Conservation (phyloP, 2,888 invertebrate species). For the Drosophila barbarae region DNA sequence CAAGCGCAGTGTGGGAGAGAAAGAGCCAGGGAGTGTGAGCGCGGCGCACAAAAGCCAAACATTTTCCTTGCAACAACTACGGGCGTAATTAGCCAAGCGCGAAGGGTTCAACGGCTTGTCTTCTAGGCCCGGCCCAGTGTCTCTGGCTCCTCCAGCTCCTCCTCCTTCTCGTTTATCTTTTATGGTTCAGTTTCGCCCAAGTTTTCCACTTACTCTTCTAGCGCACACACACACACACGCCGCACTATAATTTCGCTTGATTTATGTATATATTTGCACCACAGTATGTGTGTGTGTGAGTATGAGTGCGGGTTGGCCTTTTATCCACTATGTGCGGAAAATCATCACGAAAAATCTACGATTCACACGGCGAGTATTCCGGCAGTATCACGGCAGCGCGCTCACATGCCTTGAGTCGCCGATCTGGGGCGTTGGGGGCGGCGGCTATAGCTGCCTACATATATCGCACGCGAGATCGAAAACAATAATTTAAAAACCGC, state of each 20-base stretch:
- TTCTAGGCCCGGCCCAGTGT: slow-evolving; percentile 9
- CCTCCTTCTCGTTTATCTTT: slow-evolving; percentile 18
- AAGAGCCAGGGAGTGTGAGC: background rate
- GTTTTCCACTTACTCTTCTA: slow-evolving; percentile 33
- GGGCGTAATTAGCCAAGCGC: slow-evolving; percentile 68
- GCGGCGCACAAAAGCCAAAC: slow-evolving; percentile 35
- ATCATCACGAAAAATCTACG: slow-evolving; percentile 37
- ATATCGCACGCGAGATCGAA: slow-evolving; percentile 17
- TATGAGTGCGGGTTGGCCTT: slow-evolving; percentile 37
- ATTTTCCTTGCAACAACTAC: slow-evolving; percentile 28
- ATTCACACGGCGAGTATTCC: slow-evolving; percentile 28
- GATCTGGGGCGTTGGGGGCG: slow-evolving; percentile 17
- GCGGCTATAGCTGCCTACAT: slow-evolving; percentile 5
- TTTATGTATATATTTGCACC: slow-evolving; percentile 50
- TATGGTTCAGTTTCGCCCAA: slow-evolving; percentile 21
- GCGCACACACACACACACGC: slow-evolving; percentile 6
- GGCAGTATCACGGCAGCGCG: slow-evolving; percentile 10
- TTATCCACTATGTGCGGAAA: slow-evolving; percentile 36
- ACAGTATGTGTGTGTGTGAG: slow-evolving; percentile 33
- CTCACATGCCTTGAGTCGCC: slow-evolving; percentile 24
- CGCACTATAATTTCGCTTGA: slow-evolving; percentile 53
- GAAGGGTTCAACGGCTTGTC: slow-evolving; percentile 61
- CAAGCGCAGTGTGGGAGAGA: slow-evolving; percentile 5
- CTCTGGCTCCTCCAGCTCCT: slow-evolving; percentile 9
- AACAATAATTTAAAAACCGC: slow-evolving; percentile 30